Conservation (phyloP, 2,888 invertebrate genomes). For the Hypercompe scribonia region DNA sequence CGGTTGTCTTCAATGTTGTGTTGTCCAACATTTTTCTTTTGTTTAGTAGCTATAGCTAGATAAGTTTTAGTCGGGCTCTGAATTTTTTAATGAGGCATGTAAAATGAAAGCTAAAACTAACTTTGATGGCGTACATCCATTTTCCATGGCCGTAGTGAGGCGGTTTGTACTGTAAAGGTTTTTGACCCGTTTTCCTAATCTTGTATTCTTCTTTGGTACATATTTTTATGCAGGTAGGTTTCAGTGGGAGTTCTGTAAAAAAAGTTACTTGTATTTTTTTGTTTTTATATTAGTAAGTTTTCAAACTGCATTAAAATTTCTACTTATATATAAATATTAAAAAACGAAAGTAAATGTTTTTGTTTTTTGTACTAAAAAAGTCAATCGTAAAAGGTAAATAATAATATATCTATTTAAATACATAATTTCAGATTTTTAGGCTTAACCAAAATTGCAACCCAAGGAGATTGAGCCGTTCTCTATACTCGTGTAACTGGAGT, state of each 20-base stretch:
- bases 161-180: slow-evolving; percentile 53
- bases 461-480: neutral
- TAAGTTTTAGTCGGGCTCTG: neutral
- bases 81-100: slow-evolving; percentile 15
- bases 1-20: neutral
- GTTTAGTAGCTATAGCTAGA: neutral
- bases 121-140: slow-evolving; percentile 78
- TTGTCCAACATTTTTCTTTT: neutral
- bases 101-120: slow-evolving; percentile 54
- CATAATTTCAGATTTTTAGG: neutral
- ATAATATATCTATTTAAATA: too few species aligned
- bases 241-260: slow-evolving; percentile 68
- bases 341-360: too few species aligned
- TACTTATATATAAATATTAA: too few species aligned
- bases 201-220: slow-evolving; percentile 76
- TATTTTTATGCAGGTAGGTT: slow-evolving; percentile 79
- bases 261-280: neutral
- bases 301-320: too few species aligned
- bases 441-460: neutral
- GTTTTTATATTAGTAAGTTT: neutral
- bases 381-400: too few species aligned
- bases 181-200: slow-evolving; percentile 59
- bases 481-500: neutral
- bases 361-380: too few species aligned
- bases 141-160: slow-evolving; percentile 76